Evolutionary conservation across 2,113 vertebrate species (phyloP).

Genomic region (Odontophorus gujanensis): DNA sequence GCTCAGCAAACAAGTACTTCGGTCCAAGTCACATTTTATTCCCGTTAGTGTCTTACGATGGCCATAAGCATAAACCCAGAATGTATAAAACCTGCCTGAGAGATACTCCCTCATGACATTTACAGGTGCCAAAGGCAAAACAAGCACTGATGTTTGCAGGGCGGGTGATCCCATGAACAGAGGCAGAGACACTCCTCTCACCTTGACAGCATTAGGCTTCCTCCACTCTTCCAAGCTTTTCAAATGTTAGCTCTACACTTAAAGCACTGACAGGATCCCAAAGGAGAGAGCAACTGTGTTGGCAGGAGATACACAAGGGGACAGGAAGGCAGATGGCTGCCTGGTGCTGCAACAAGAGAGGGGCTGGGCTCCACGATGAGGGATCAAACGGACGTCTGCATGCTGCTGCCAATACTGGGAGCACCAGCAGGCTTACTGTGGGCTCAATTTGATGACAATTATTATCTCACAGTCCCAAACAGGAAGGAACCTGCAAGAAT

Average conservation of each 20-base stretch:
- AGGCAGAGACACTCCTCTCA: neutral
- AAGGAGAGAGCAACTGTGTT: neutral
- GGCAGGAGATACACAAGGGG: neutral
- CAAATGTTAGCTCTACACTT: neutral
- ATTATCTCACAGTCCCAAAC: neutral
- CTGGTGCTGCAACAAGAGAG: neutral
- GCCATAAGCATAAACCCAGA: neutral
- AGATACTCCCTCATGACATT: neutral
- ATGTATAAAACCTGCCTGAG: neutral
- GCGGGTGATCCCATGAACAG: neutral
- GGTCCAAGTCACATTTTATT: neutral
- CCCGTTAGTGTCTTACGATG: neutral
- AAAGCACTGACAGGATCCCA: neutral
- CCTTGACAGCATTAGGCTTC: neutral
- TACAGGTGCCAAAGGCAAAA: neutral
- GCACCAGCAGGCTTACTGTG: neutral
- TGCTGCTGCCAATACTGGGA: neutral
- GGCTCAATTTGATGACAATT: neutral
- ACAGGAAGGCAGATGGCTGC: neutral
- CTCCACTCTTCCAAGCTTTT: neutral
- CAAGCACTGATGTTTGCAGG: accelerated
- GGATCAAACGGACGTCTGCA: neutral
- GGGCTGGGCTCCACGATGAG: neutral
- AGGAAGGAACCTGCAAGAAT: neutral
- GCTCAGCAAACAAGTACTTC: neutral